Base-by-base conservation (phyloP, 2,113 vertebrate species). In the Melanocharis versteri region DNA sequence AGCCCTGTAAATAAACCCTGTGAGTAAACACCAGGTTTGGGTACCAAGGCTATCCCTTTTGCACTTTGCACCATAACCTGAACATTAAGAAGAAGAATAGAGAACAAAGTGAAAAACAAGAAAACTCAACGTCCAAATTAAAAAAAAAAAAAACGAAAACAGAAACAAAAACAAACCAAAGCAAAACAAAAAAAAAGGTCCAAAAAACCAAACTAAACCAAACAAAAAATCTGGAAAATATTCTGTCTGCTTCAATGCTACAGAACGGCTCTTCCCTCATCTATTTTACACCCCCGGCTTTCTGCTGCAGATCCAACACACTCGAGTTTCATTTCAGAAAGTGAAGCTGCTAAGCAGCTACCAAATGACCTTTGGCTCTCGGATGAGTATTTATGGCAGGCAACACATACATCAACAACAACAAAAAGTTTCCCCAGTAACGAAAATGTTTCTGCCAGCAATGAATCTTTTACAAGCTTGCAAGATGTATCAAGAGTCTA, bases 401-500 rank as follows among this genome's bases (percentile, higher is more conserved):
- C 70, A 97, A 94, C 93, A 94, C 86, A 70, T 92, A 92, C 69
- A 93, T 94, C 94, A 97, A 94, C 87, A 96, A 89, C 79, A 92
- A 91, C 88, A 95, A 95, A 93, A 96, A 95, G 75, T 96, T 93
- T 82, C 76, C 80, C 64, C 62, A 88, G 96, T 83, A 95, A 95
- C 85, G 0, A 89, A 94, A 96, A 90, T 90, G 76, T 95, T 96
- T 96, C 91, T 95, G 97, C 97, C 92, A 92, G 92, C 95, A 87
- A 53, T 68, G 94, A 93, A 92, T 96, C 94, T 96, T 95, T 97
- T 98, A 97, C 96, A 97, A 97, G 95, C 94, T 95, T 95, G 93
- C 93, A 97, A 95, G 90, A 97, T 97, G 94, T 97, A 96, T 92
- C 7, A 6, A 47, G 88, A 91, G 78, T 79, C 44, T 96, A 95